Evolutionary conservation across 2,113 vertebrate genomes (phyloP), one percentile per base, ranked within the genome.

Genomic region (Athene cunicularia): DNA sequence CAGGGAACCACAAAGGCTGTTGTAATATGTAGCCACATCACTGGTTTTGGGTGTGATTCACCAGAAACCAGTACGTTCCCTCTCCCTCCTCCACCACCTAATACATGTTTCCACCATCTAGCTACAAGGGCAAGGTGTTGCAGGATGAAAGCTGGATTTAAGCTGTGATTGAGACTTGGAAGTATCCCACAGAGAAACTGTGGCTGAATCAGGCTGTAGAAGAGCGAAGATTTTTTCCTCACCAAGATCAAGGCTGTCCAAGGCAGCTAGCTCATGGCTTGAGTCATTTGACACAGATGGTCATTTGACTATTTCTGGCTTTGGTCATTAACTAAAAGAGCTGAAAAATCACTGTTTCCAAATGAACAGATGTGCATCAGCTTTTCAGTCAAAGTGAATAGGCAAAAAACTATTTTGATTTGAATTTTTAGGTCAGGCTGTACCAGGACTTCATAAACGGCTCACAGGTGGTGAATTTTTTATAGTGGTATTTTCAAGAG

Each of bases 351-450:
- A 87, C 59, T 17, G 53, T 76, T 93, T 50, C 59, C 75, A 84
- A 90, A 77, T 50, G 63, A 87, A 86, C 77, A 92, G 74, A 87
- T 73, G 81, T 80, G 45, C 70, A 71, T 94, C 67, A 67, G 83
- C 71, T 62, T 88, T 92, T 81, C 52, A 91, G 72, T 94, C 83
- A 81, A 91, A 58, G 30, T 72, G 67, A 95, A 94, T 45, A 94
- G 95, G 73, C 53, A 92, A 84, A 95, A 94, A 94, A 88, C 35
- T 90, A 92, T 91, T 92, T 86, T 93, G 70, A 96, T 94, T 86
- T 95, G 83, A 86, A 93, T 95, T 95, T 97, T 90, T 95, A 95
- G 93, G 92, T 97, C 89, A 97, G 74, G 60, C 74, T 97, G 92
- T 96, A 88, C 88, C 79, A 97, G 58, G 83, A 85, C 82, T 89